Evolutionary conservation across 2,888 invertebrate species (phyloP).

Genomic region (Trypoxylon attenuatum): DNA sequence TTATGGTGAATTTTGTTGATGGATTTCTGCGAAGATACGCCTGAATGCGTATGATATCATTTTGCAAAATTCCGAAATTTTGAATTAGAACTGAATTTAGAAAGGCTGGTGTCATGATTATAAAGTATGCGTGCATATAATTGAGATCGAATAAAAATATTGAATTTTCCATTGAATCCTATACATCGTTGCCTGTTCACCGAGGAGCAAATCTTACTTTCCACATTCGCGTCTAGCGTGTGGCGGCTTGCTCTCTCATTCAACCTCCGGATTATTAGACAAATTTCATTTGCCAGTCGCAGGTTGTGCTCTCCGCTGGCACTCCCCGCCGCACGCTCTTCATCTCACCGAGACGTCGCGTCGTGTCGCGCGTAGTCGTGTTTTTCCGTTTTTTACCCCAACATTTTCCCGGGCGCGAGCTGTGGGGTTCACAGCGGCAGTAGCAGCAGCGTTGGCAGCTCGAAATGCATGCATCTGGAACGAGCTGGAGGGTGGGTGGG

Average conservation of each 20-base stretch:
- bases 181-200: not conserved
- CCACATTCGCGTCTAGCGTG: not conserved
- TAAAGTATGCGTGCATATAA: too few relatives aligned
- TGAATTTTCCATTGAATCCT: too few relatives aligned
- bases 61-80: too few relatives aligned
- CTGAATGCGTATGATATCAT: too few relatives aligned
- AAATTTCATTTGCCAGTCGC: not conserved
- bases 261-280: not conserved
- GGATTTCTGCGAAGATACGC: too few relatives aligned
- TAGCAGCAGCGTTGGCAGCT: conserved; percentile 51
- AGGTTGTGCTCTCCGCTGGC: not conserved
- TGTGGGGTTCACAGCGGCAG: conserved; percentile 18
- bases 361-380: not conserved
- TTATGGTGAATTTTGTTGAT: too few relatives aligned
- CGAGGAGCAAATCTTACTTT: not conserved
- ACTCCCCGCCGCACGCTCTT: not conserved
- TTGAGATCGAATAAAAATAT: too few relatives aligned
- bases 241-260: not conserved
- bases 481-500: conserved; percentile 56
- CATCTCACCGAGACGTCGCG: not conserved
- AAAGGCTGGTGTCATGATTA: too few relatives aligned
- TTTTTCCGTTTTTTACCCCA: too few relatives aligned
- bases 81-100: too few relatives aligned
- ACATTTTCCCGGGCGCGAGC: conserved; percentile 33
- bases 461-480: conserved; percentile 63